phyloP scores from a whole-genome alignment of 2,888 invertebrate genomes.

The Idaea aversata region DNA sequence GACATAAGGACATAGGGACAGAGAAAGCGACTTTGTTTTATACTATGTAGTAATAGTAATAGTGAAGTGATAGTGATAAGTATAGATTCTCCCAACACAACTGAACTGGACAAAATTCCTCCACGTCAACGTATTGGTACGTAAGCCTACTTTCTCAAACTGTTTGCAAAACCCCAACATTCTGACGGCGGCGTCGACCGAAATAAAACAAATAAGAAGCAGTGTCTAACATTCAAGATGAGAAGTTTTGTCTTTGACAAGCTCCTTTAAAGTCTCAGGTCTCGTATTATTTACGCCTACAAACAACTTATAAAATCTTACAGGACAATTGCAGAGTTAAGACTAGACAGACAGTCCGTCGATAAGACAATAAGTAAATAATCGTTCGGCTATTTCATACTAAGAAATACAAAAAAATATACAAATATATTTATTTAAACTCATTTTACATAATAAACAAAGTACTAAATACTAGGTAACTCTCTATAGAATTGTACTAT shows the following conservation, averaged over 20 bases:
- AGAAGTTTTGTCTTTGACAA: slow-evolving; percentile 10
- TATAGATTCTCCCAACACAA: background rate
- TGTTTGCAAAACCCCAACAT: background rate
- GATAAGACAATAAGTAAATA: background rate
- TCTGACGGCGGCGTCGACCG: background rate
- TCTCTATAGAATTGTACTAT: no score
- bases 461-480: no score
- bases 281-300: slow-evolving; percentile 19
- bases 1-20: no score
- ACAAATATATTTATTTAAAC: no score
- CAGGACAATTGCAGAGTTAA: background rate
- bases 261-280: slow-evolving; percentile 15
- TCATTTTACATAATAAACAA: no score
- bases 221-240: background rate
- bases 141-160: background rate
- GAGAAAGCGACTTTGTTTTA: no score
- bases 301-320: slow-evolving; percentile 17
- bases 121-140: background rate
- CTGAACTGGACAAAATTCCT: background rate
- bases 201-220: background rate
- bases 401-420: no score
- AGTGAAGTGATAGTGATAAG: no score
- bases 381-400: no score
- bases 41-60: no score
- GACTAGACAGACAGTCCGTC: background rate